Evolutionary conservation across 2,113 vertebrate genomes (phyloP).

Genomic region (Petrocephalus zakoni): DNA sequence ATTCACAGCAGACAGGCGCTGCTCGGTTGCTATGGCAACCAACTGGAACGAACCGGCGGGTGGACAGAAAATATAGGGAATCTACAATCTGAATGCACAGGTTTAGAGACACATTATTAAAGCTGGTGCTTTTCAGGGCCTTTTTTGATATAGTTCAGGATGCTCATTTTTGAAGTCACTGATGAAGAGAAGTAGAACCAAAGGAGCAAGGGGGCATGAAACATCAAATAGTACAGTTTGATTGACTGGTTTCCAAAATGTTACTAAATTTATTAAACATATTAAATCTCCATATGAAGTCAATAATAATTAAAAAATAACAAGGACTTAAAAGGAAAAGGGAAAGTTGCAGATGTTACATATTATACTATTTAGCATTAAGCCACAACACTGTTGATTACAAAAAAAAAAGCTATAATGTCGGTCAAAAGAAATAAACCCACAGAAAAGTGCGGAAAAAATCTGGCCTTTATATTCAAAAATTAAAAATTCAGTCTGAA

Average conservation of each 20-base stretch:
- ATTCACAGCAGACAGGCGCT: background rate
- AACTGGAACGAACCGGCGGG: background rate
- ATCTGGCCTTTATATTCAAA: background rate
- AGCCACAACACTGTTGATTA: background rate
- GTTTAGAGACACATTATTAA: background rate
- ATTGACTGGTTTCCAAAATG: background rate
- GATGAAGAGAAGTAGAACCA: background rate
- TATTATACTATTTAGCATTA: background rate
- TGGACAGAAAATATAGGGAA: conserved; percentile 3
- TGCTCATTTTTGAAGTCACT: background rate
- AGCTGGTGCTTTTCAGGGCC: background rate
- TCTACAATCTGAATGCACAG: background rate
- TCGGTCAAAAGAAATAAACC: background rate
- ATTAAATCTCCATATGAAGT: background rate
- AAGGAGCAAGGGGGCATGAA: background rate
- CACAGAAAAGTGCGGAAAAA: background rate
- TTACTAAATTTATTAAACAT: background rate
- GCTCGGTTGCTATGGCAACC: background rate
- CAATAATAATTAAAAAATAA: background rate
- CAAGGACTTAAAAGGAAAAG: background rate
- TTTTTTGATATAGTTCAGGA: background rate
- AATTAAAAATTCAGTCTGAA: background rate
- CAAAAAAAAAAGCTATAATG: background rate
- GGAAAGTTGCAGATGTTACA: background rate
- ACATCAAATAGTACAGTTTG: background rate